Evolutionary conservation across 1,140 invertebrate species (phyloP).

Genomic region (Caerostris extrusa): DNA sequence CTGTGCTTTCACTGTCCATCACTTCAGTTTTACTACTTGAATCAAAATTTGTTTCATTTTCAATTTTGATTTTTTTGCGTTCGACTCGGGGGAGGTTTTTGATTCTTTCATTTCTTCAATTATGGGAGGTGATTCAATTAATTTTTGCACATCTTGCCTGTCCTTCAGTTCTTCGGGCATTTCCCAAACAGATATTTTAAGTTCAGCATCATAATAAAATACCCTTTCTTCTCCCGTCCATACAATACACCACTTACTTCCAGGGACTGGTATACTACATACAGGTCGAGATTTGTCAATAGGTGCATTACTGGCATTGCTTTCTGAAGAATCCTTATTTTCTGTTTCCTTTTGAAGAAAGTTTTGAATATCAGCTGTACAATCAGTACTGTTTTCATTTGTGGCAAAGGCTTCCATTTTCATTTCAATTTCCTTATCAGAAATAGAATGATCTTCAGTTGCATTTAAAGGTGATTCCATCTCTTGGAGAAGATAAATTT

Average conservation of each 20-base stretch:
- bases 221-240: constrained; percentile 98
- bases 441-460: neutral
- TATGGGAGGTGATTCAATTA: constrained; percentile 90
- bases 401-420: neutral
- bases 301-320: constrained; percentile 82
- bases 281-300: constrained; percentile 93
- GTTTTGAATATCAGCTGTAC: neutral
- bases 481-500: neutral
- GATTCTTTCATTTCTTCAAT: constrained; percentile 80
- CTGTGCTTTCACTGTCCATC: constrained; percentile 83
- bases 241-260: constrained; percentile 98
- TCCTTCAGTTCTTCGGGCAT: constrained; percentile 93
- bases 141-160: constrained; percentile 94
- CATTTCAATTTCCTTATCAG: neutral
- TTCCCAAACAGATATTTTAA: constrained; percentile 97
- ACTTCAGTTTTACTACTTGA: constrained; percentile 81
- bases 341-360: neutral
- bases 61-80: constrained; percentile 78
- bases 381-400: neutral
- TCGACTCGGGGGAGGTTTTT: neutral
- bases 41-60: neutral
- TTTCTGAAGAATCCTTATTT: constrained; percentile 83
- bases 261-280: constrained; percentile 96
- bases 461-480: neutral
- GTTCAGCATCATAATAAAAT: constrained; percentile 93